These are phyloP conservation scores for Ahaetulla prasina DNA, from an alignment of 2,113 vertebrate genomes.

Conservation along the genomic window DNA sequence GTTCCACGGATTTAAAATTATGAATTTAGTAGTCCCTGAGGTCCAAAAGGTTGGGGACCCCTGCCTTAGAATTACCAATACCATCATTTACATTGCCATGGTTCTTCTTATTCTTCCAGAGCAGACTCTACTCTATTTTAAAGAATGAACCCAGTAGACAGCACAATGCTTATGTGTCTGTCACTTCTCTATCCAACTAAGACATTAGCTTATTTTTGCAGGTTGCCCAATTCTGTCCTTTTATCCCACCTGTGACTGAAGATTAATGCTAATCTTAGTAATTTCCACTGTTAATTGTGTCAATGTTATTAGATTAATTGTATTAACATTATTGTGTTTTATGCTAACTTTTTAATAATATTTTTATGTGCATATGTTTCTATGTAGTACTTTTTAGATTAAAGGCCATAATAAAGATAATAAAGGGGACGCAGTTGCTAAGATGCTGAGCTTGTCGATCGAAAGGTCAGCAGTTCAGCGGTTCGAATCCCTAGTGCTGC, in stretches of 20 bases:
- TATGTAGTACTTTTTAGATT: neutral
- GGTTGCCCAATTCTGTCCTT: neutral
- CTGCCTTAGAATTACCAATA: neutral
- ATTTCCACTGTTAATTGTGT: neutral
- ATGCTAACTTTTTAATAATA: neutral
- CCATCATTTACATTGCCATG: neutral
- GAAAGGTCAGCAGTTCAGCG: too few species aligned
- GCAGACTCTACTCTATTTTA: neutral
- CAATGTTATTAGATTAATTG: neutral
- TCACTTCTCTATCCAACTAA: neutral
- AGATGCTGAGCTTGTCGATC: too few species aligned
- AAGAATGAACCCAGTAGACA: neutral
- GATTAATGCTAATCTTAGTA: neutral
- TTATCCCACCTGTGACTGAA: neutral
- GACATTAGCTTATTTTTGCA: neutral
- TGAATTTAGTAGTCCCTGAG: too few species aligned
- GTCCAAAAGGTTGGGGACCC: too few species aligned
- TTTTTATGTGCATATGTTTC: neutral
- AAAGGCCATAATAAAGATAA: neutral
- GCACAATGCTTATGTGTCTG: neutral
- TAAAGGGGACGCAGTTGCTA: too few species aligned
- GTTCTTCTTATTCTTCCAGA: neutral
- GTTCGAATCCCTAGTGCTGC: too few species aligned
- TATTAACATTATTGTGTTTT: neutral
- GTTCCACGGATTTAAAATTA: too few species aligned